Evolutionary conservation across 2,888 invertebrate species (phyloP).

Genomic region (Arrhopalites spinosus): DNA sequence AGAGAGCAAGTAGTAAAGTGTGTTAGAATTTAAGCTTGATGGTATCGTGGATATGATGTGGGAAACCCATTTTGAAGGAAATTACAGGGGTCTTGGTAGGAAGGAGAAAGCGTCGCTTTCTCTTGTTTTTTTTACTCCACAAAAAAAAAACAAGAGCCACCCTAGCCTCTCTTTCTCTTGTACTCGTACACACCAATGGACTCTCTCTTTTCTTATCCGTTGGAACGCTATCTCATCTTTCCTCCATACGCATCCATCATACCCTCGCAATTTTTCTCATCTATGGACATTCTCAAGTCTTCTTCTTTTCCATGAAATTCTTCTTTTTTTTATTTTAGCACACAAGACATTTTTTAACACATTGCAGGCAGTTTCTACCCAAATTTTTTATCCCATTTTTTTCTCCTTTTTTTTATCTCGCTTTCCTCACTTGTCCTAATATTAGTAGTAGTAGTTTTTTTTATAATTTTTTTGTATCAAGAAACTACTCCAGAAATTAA

Average conservation of each 20-base stretch:
- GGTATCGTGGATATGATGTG: conserved; percentile 28
- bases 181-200: background rate
- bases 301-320: conserved; percentile 7
- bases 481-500: background rate
- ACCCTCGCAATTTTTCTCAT: background rate
- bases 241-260: background rate
- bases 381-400: background rate
- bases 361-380: background rate
- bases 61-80: conserved; percentile 33
- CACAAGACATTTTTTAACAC: no score
- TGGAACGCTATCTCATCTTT: no score
- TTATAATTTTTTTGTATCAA: no score
- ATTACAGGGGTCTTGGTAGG: conserved; percentile 22
- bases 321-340: conserved; percentile 8
- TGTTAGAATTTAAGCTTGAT: conserved; percentile 12
- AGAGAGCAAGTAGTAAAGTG: conserved; percentile 1
- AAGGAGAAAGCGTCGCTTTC: background rate
- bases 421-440: background rate
- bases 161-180: background rate
- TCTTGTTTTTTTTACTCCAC: background rate
- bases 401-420: background rate
- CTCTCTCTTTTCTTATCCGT: background rate
- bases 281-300: background rate
- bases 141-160: background rate
- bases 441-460: background rate